Evolutionary conservation across 2,888 invertebrate genomes (phyloP).

Genomic region (Bombylius major): DNA sequence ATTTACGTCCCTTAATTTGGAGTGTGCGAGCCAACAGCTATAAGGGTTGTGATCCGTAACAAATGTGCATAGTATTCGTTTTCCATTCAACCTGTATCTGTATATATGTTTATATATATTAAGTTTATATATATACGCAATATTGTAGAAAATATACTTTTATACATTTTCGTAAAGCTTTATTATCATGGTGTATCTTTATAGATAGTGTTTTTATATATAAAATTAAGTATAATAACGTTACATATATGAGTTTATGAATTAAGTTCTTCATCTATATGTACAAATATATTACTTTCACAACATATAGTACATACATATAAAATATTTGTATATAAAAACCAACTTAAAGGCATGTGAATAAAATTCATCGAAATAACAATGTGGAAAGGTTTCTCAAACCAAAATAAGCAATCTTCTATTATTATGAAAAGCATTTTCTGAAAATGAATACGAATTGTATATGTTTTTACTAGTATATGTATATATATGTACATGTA

Average conservation of each 20-base stretch:
- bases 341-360: background rate
- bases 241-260: too few species aligned
- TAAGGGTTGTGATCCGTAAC: conserved; percentile 2
- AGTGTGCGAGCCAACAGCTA: conserved; percentile 3
- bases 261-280: too few species aligned
- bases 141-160: background rate
- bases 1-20: conserved; percentile 12
- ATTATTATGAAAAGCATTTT: background rate
- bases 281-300: too few species aligned
- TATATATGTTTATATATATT: too few species aligned
- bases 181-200: background rate
- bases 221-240: background rate
- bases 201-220: background rate
- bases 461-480: background rate
- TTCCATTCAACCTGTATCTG: too few species aligned
- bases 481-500: too few species aligned
- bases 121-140: background rate
- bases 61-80: background rate
- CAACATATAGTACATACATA: too few species aligned
- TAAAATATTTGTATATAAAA: background rate
- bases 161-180: background rate
- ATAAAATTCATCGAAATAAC: background rate
- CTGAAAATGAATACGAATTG: conserved; percentile 3
- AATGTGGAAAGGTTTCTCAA: background rate
- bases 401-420: background rate